Evolutionary conservation across 2,113 vertebrate genomes (phyloP), one percentile per base, ranked within the genome.

Genomic region (Potamarius usumacintae): DNA sequence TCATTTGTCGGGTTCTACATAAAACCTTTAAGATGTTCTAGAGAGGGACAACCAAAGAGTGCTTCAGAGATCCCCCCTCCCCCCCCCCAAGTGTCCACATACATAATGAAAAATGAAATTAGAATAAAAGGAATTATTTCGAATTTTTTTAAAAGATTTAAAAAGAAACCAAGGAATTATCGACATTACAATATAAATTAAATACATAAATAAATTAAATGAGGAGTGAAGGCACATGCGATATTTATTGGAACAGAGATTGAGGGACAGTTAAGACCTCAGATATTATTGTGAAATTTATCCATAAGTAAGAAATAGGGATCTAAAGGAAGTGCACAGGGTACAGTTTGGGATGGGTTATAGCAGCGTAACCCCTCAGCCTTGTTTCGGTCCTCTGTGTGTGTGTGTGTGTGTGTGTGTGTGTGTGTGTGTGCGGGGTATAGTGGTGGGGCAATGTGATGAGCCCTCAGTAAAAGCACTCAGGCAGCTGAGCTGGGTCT

Each of bases 391-490:
- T 7, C 5, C 1, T 83, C 52, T 87, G 71, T 48, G 52, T 76
- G 50, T 27, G 52, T 79, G 34, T 30, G 30, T 74, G 71, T 48
- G 71, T 72, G 69, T 74, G 71, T 30, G 30, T 30, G 30, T 30
- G n/a, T 74, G 34, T 74, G 34, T 74, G 71, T 74, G 42, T 74
- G 72, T 76, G 72, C 10, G 10, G 0, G 20, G 50, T 0, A 4
- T 7, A 53, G 67, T 83, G 62, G 30, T n/a, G 93, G 92, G 93
- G 92, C 91, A 89, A 86, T 85, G 79, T 96, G 96, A 96, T 2
- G 95, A 94, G 92, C 93, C 89, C 94, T 92, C 93, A 92, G 95
- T 92, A 95, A 96, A 96, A 91, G 94, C 92, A 81, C 1, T 58
- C 20, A 42, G 22, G 96, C 93, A 93, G 90, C 96, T 95, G 94